Conservation (phyloP, 2,888 invertebrate genomes). For the Trachelus troglodyta region DNA sequence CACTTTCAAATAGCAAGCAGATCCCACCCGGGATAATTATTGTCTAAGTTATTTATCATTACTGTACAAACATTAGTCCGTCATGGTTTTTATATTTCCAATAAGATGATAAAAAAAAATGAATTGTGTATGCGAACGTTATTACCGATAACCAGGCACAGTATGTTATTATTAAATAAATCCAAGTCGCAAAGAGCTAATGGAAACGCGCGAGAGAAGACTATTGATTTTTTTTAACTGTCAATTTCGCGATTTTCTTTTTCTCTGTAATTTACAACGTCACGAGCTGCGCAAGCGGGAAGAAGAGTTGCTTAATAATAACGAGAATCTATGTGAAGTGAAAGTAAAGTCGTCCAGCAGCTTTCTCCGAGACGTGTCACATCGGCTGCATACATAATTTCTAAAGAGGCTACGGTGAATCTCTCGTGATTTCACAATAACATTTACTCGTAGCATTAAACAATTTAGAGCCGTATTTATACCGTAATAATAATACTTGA, state of each 20-base stretch:
- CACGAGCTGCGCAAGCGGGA: conserved; percentile 20
- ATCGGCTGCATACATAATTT: conserved; percentile 48
- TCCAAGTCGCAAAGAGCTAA: neutral
- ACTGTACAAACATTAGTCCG: conserved; percentile 48
- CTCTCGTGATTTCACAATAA: neutral
- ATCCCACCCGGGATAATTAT: conserved; percentile 22
- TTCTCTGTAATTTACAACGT: neutral
- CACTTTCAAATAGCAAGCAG: neutral
- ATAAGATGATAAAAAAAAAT: conserved; percentile 16
- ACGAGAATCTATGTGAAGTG: conserved; percentile 53
- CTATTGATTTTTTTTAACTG: neutral
- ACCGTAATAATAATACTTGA: neutral
- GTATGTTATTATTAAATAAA: conserved; percentile 17
- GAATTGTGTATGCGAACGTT: conserved; percentile 32
- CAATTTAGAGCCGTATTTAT: neutral
- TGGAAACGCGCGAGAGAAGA: neutral
- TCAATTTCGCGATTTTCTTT: neutral
- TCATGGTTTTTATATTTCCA: conserved; percentile 42
- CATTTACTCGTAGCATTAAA: neutral
- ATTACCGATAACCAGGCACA: neutral
- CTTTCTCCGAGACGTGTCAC: conserved; percentile 57
- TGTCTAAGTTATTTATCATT: conserved; percentile 56
- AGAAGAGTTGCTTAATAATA: conserved; percentile 43
- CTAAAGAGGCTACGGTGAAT: conserved; percentile 13
- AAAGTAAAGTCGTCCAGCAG: conserved; percentile 50